Conservation (phyloP, 2,113 vertebrate genomes). For the Podilymbus podiceps region DNA sequence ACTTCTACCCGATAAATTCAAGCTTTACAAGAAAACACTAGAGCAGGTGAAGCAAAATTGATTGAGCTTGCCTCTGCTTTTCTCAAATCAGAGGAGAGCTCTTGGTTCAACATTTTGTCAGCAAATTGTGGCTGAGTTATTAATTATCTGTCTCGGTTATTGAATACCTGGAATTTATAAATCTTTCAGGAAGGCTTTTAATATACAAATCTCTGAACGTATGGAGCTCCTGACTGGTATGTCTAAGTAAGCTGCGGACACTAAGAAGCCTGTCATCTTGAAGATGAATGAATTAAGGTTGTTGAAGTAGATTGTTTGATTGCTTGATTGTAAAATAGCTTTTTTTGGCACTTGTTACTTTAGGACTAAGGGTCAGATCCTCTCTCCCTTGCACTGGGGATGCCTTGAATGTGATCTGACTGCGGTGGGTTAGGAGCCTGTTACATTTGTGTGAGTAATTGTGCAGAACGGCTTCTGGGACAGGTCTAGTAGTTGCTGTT, state of each 20-base stretch:
- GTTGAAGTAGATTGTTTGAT: background rate
- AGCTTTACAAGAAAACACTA: conserved; percentile 1
- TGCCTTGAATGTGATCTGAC: background rate
- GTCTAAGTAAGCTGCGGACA: background rate
- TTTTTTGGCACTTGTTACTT: conserved; percentile 5
- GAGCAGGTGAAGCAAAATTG: conserved; percentile 24
- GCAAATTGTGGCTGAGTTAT: conserved; percentile 38
- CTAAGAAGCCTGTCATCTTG: background rate
- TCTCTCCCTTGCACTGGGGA: background rate
- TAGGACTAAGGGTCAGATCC: conserved; percentile 7
- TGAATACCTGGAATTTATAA: conserved; percentile 55
- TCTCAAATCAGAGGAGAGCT: background rate
- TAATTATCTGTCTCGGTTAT: conserved; percentile 47
- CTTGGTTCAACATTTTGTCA: conserved; percentile 36
- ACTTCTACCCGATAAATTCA: conserved; percentile 43
- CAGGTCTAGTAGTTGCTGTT: background rate
- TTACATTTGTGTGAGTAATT: background rate
- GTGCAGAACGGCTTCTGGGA: background rate
- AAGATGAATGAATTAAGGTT: background rate
- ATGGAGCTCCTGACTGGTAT: background rate
- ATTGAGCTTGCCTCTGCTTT: background rate
- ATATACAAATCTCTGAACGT: conserved; percentile 17
- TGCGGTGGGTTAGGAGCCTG: background rate
- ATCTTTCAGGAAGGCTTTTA: conserved; percentile 43
- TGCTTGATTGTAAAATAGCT: background rate